phyloP scores from a whole-genome alignment of 2,888 invertebrate genomes.

The Eilema depressum region DNA sequence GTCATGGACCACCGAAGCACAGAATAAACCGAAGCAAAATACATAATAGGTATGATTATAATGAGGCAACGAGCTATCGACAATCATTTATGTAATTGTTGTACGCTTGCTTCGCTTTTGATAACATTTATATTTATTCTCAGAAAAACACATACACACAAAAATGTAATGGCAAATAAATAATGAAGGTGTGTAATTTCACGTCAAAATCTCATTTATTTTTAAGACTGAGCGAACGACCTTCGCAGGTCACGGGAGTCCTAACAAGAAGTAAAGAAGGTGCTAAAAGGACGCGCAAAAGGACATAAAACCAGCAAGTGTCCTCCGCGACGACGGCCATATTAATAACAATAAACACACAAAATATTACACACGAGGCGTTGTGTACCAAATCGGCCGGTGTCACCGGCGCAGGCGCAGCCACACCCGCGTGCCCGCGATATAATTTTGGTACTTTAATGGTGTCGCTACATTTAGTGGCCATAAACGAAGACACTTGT shows the following conservation, averaged over 20 bases:
- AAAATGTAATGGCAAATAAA: background rate
- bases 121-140: too few species aligned
- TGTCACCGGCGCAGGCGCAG: background rate
- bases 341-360: slow-evolving; percentile 5
- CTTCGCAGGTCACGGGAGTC: background rate
- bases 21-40: too few species aligned
- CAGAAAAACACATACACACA: too few species aligned
- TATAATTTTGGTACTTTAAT: slow-evolving; percentile 33
- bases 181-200: background rate
- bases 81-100: background rate
- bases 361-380: slow-evolving; percentile 6
- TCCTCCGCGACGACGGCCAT: background rate
- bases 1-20: background rate
- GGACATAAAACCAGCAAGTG: background rate
- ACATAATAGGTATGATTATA: too few species aligned
- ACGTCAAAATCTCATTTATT: background rate
- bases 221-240: background rate
- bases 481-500: slow-evolving; percentile 25
- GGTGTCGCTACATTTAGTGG: slow-evolving; percentile 30
- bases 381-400: background rate
- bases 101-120: too few species aligned
- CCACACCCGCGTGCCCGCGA: slow-evolving; percentile 5
- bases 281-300: background rate
- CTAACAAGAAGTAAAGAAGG: background rate
- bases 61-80: background rate